A percentile compares a stretch with the other conserved stretches of the same genome.
Conservation (phyloP, 2,797 vertebrate species). For the Anguilla megastoma region DNA sequence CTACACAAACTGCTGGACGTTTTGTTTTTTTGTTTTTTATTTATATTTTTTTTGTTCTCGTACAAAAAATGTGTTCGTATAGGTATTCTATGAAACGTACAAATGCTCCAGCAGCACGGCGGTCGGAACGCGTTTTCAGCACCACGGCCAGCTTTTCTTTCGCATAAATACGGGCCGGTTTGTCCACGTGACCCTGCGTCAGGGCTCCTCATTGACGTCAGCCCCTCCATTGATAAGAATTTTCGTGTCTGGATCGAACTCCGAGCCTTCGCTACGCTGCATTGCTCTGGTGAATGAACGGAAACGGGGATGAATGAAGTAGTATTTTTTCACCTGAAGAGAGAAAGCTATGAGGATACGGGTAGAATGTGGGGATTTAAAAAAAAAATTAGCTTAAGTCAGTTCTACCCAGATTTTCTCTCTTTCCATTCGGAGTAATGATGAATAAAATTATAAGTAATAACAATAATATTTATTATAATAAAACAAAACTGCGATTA, state of each 20-base stretch:
- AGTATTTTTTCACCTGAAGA: constrained; percentile 73
- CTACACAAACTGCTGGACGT: not conserved
- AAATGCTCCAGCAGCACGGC: not conserved
- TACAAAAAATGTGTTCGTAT: constrained; percentile 25
- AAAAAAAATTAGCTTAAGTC: constrained; percentile 9
- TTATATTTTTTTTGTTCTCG: not conserved
- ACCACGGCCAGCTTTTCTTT: constrained; percentile 88
- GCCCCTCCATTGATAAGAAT: constrained; percentile 91
- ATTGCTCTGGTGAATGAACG: constrained; percentile 83
- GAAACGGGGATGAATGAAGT: constrained; percentile 84
- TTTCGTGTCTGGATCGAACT: constrained; percentile 77
- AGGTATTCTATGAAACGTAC: constrained; percentile 11
- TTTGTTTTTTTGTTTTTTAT: not conserved
- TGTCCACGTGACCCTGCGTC: constrained; percentile 73
- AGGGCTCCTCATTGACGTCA: constrained; percentile 87
- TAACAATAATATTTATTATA: constrained; percentile 19
- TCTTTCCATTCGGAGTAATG: constrained; percentile 20
- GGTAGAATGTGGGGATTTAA: constrained; percentile 25
- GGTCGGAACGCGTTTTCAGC: constrained; percentile 71
- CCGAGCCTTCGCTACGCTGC: constrained; percentile 72
- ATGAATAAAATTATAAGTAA: constrained; percentile 21
- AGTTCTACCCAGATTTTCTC: constrained; percentile 19
- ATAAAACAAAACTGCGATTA: constrained; percentile 54
- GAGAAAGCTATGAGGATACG: constrained; percentile 64
- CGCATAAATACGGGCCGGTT: constrained; percentile 76